Percentiles rank a stretch among this genome's conserved stretches.
phyloP scores from a whole-genome alignment of 2,113 vertebrate species.

The Barnardius zonarius region DNA sequence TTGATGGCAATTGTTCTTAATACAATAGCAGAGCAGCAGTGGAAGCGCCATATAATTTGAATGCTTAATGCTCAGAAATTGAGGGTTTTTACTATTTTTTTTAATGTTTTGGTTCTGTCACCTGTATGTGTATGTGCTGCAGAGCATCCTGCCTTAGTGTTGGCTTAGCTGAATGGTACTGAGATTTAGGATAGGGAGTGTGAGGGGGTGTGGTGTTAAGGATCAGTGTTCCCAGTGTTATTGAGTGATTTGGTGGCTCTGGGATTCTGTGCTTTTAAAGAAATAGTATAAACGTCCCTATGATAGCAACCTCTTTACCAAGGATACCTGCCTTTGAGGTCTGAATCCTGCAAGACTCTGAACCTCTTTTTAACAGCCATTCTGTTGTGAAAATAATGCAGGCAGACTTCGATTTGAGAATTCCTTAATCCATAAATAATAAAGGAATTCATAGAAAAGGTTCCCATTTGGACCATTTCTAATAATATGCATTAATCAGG shows the following conservation, averaged over 20 bases:
- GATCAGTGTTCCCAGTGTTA: background rate
- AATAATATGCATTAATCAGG: slow-evolving; percentile 11
- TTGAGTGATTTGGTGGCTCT: background rate
- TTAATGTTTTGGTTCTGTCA: background rate
- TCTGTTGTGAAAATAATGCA: background rate
- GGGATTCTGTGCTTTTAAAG: background rate
- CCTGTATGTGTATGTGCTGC: background rate
- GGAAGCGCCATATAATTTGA: background rate
- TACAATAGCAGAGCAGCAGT: background rate
- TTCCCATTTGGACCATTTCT: slow-evolving; percentile 9
- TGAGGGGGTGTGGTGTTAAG: background rate
- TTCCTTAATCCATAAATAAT: background rate
- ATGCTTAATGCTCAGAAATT: background rate
- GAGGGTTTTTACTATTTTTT: background rate
- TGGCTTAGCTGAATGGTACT: background rate
- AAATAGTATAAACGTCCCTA: background rate
- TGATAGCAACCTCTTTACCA: background rate
- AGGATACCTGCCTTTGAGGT: background rate
- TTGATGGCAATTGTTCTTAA: background rate
- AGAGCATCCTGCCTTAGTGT: background rate
- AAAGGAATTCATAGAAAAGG: slow-evolving; percentile 4
- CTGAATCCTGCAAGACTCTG: background rate
- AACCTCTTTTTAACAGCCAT: background rate
- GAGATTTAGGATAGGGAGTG: background rate
- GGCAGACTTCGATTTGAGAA: slow-evolving; percentile 1